These are phyloP conservation scores for Druceiella hillmani DNA, from an alignment of 2,888 invertebrate species.

Conservation along the genomic window DNA sequence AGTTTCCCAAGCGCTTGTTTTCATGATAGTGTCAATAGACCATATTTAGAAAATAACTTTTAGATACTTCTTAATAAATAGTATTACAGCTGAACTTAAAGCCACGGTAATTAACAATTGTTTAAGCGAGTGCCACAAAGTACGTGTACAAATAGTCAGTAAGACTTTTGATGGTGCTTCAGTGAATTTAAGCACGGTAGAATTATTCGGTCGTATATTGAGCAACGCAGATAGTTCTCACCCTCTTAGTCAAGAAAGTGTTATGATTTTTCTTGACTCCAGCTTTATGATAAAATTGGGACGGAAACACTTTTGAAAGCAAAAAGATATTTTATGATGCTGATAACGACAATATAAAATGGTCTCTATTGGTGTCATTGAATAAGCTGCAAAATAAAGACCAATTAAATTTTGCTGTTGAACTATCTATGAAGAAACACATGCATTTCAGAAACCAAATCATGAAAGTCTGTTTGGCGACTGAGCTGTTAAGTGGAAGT, in stretches of 20 bases:
- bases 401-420: constrained; percentile 6
- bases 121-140: constrained; percentile 8
- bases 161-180: constrained; percentile 12
- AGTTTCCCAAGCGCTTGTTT: constrained; percentile 19
- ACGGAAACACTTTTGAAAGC: constrained; percentile 10
- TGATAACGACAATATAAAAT: constrained; percentile 4
- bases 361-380: constrained; percentile 3
- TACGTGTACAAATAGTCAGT: constrained; percentile 7
- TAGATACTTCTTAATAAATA: constrained; percentile 24
- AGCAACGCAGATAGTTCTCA: constrained; percentile 2
- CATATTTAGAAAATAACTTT: constrained; percentile 26
- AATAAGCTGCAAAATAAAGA: constrained; percentile 10
- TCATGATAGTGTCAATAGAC: constrained; percentile 24
- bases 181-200: constrained; percentile 8
- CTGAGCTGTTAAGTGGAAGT: constrained; percentile 11
- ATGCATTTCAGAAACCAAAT: constrained; percentile 9
- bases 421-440: constrained; percentile 5
- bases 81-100: constrained; percentile 19
- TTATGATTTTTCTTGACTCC: constrained; percentile 11
- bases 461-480: constrained; percentile 12
- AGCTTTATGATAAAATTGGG: constrained; percentile 13
- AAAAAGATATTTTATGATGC: constrained; percentile 9
- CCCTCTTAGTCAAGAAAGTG: constrained; percentile 5
- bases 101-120: constrained; percentile 9
- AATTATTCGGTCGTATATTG: constrained; percentile 9